Evolutionary conservation across 2,113 vertebrate species (phyloP), one percentile per base, ranked within the genome.

Genomic region (Tyto alba): DNA sequence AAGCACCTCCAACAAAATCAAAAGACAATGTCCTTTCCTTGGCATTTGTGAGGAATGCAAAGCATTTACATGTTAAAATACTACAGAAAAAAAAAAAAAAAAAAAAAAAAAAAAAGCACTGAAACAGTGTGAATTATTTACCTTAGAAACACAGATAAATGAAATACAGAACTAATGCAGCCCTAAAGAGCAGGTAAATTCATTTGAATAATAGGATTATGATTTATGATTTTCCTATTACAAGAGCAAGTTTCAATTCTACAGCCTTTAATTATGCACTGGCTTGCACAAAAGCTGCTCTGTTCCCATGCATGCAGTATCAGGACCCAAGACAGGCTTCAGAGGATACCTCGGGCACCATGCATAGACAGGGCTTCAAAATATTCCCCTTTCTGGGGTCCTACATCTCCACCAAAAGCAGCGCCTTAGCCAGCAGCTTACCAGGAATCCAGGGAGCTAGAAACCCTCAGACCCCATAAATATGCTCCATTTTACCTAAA

Each of bases 151-250:
- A 73, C 50, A 85, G 81, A 89, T 52, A 88, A 89, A 89, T 63
- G 50, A 88, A 92, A 88, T 13, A 53, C 57, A 88, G 55, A 85
- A 60, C 55, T 63, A 85, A 88, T 17, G 71, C 19, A 83, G 63
- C 63, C 57, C 84, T 89, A 76, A 95, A 95, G 74, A 92, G 71
- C 71, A 95, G 84, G 74, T 79, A 93, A 92, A 96, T 79, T 78
- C 10, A 56, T 94, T 80, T 91, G 81, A 88, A 79, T 89, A 95
- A 95, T 69, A 41, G 74, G 63, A 87, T 79, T 93, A 85, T 91
- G 94, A 96, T 93, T 95, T 95, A 95, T 63, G 53, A 93, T 83
- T 92, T 93, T 69, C 67, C 71, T 55, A 10, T 59, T 85, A 59
- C 40, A 43, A 41, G 82, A 92, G 45, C 0, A 0, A 84, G 16